phyloP scores from a whole-genome alignment of 2,797 vertebrate species.

The Arrhamphus sclerolepis region DNA sequence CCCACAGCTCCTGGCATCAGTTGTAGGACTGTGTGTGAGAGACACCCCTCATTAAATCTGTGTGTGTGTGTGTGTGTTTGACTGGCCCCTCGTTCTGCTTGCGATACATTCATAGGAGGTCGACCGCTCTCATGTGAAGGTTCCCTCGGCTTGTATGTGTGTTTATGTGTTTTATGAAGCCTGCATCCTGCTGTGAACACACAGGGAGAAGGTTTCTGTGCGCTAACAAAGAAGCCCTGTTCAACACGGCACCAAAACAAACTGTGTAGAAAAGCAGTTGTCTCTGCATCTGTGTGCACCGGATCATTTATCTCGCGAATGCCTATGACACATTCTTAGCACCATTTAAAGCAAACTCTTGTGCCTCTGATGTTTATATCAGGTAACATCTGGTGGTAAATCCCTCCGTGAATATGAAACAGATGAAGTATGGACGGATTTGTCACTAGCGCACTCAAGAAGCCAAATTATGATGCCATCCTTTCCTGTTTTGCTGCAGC shows the following conservation, averaged over 20 bases:
- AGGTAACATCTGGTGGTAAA: too few species aligned
- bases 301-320: neutral
- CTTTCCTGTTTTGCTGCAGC: too few species aligned
- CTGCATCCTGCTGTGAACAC: slow-evolving; percentile 76
- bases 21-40: slow-evolving; percentile 58
- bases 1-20: slow-evolving; percentile 49
- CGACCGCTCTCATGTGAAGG: slow-evolving; percentile 46
- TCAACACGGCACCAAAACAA: slow-evolving; percentile 43
- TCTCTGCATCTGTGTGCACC: slow-evolving; percentile 16
- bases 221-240: slow-evolving; percentile 84
- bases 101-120: slow-evolving; percentile 60
- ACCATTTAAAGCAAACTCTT: too few species aligned
- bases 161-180: slow-evolving; percentile 60
- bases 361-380: too few species aligned
- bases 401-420: too few species aligned
- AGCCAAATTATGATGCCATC: too few species aligned
- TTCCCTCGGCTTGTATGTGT: slow-evolving; percentile 45
- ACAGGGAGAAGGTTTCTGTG: slow-evolving; percentile 75
- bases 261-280: slow-evolving; percentile 24
- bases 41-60: slow-evolving; percentile 66
- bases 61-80: slow-evolving; percentile 39
- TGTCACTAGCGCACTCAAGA: too few species aligned
- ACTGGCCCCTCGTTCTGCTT: slow-evolving; percentile 44
- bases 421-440: too few species aligned
- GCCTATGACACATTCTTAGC: too few species aligned